phyloP scores from a whole-genome alignment of 1,140 invertebrate genomes.

The Amphibalanus amphitrite region DNA sequence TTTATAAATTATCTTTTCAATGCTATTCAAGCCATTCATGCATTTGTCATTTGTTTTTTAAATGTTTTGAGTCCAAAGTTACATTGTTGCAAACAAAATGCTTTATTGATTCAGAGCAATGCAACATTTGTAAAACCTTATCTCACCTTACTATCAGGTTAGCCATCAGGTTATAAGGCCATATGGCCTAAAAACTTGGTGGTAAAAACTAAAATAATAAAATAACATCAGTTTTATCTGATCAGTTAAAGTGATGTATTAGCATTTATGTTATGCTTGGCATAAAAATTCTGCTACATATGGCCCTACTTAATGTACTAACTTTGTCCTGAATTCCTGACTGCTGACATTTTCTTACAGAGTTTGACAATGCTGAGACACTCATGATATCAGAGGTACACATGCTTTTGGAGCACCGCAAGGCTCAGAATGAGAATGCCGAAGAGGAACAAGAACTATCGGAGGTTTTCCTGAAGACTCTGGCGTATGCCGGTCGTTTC shows the following conservation, averaged over 20 bases:
- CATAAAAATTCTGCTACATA: background rate
- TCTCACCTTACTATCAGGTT: too few relatives aligned
- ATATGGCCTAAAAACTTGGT: too few relatives aligned
- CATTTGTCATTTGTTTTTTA: too few relatives aligned
- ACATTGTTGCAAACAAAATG: too few relatives aligned
- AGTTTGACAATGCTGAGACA: constrained; percentile 97
- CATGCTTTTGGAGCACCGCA: constrained; percentile 91
- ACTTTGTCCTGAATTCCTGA: constrained; percentile 5
- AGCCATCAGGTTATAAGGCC: too few relatives aligned
- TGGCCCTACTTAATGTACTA: background rate
- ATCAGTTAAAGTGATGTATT: background rate
- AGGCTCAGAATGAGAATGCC: constrained; percentile 90
- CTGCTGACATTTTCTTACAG: constrained; percentile 35
- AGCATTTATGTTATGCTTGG: background rate
- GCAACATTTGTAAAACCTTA: too few relatives aligned
- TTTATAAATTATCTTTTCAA: too few relatives aligned
- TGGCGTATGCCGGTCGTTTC: constrained; percentile 90
- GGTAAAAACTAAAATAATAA: too few relatives aligned
- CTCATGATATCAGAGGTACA: constrained; percentile 95
- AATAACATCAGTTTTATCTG: background rate
- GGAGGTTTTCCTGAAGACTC: constrained; percentile 95
- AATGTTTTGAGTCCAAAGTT: too few relatives aligned
- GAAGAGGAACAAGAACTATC: constrained; percentile 97
- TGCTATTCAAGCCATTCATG: too few relatives aligned
- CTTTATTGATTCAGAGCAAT: too few relatives aligned